A percentile compares a stretch with the other conserved stretches of the same genome.
Evolutionary conservation across 2,888 invertebrate genomes (phyloP).

Genomic region (Sisyra terminalis): DNA sequence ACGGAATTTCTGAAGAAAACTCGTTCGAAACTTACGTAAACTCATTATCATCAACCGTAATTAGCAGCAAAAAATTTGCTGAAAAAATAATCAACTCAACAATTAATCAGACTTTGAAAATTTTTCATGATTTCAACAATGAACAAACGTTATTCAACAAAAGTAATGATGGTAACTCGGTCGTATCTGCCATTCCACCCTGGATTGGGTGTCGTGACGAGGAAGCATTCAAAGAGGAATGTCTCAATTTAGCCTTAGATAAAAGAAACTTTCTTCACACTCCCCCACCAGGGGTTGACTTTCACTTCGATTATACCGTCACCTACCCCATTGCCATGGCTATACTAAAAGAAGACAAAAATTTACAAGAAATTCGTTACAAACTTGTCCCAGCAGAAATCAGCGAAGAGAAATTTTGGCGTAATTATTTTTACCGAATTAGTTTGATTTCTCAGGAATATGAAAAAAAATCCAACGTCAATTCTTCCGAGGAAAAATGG

Average conservation of each 20-base stretch:
- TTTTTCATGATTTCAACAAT: conserved; percentile 81
- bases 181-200: conserved; percentile 50
- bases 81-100: conserved; percentile 85
- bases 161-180: conserved; percentile 49
- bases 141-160: conserved; percentile 86
- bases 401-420: conserved; percentile 91
- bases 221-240: conserved; percentile 75
- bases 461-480: conserved; percentile 27
- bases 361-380: conserved; percentile 88
- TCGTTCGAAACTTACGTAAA: too few species aligned
- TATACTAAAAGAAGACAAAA: conserved; percentile 76
- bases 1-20: too few species aligned
- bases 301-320: conserved; percentile 75
- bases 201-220: conserved; percentile 89
- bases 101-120: too few species aligned
- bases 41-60: too few species aligned
- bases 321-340: conserved; percentile 77
- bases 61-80: too few species aligned
- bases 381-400: conserved; percentile 90
- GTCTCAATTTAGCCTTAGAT: conserved; percentile 75
- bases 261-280: conserved; percentile 86
- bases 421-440: conserved; percentile 94
- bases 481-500: too few species aligned
- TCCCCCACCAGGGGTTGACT: conserved; percentile 79
- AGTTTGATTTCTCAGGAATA: conserved; percentile 87